phyloP scores from a whole-genome alignment of 1,140 invertebrate species.

The Thereuonema tuberculata region DNA sequence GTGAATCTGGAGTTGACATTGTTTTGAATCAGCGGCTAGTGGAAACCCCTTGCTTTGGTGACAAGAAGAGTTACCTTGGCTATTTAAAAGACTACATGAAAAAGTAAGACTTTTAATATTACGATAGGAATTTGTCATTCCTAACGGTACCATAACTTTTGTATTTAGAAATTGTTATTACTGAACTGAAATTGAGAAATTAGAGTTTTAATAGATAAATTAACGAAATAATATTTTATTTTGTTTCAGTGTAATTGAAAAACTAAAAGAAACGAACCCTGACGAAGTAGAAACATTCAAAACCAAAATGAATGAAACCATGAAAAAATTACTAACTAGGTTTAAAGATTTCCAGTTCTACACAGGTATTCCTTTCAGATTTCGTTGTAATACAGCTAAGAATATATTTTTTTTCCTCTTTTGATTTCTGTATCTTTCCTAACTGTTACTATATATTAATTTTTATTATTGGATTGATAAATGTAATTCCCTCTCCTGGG shows the following conservation, averaged over 20 bases:
- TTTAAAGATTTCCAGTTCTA: conserved; percentile 92
- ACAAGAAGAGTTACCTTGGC: conserved; percentile 54
- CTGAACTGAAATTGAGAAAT: background rate
- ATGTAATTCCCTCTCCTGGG: no score
- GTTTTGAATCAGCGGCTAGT: conserved; percentile 79
- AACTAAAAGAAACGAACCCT: conserved; percentile 60
- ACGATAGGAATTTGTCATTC: no score
- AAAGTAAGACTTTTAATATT: conserved; percentile 55
- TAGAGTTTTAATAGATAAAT: background rate
- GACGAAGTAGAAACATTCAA: conserved; percentile 79
- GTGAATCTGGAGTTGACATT: conserved; percentile 76
- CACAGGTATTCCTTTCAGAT: no score
- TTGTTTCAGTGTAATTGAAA: conserved; percentile 54
- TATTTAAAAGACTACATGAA: conserved; percentile 97
- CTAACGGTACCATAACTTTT: no score
- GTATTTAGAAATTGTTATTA: no score
- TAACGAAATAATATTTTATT: conserved; percentile 13
- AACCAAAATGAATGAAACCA: conserved; percentile 84
- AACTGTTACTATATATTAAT: no score
- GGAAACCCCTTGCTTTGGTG: conserved; percentile 55
- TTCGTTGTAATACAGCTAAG: no score
- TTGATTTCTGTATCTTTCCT: no score
- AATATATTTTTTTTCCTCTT: no score
- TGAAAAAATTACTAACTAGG: conserved; percentile 80
- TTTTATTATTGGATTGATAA: no score